phyloP scores from a whole-genome alignment of 2,797 vertebrate species.

The Onychomys leucogaster region DNA sequence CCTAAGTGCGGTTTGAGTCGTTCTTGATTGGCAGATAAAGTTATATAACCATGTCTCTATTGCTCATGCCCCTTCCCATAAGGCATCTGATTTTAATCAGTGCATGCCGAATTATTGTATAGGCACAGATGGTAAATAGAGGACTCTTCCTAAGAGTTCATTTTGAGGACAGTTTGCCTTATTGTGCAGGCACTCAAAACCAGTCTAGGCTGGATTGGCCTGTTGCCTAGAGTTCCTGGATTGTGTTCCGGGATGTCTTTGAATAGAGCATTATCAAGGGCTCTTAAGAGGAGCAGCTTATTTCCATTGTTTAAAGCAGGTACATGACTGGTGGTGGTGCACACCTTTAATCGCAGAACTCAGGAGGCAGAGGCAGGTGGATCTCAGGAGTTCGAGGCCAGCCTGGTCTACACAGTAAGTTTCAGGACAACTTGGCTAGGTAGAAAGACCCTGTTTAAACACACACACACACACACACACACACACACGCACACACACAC shows the following conservation, averaged over 20 bases:
- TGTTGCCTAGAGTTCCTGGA: neutral
- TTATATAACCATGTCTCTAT: neutral
- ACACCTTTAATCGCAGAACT: neutral
- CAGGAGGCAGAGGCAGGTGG: neutral
- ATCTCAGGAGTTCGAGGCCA: neutral
- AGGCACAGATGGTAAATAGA: neutral
- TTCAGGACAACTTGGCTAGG: neutral
- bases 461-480: too few species aligned
- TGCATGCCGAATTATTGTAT: neutral
- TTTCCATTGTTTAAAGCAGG: neutral
- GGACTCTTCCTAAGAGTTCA: neutral
- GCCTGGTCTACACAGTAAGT: neutral
- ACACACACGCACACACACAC: too few species aligned
- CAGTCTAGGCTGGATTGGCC: neutral
- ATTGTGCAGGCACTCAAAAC: neutral
- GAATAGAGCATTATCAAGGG: neutral
- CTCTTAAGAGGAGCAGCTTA: neutral
- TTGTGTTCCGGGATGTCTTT: neutral
- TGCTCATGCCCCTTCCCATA: neutral
- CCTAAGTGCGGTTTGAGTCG: neutral
- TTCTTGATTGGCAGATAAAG: neutral
- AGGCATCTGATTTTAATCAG: neutral
- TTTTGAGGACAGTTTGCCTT: neutral
- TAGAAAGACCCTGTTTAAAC: neutral
- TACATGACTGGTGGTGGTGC: neutral